Conservation (phyloP, 2,113 vertebrate genomes). For the Oceanites oceanicus region DNA sequence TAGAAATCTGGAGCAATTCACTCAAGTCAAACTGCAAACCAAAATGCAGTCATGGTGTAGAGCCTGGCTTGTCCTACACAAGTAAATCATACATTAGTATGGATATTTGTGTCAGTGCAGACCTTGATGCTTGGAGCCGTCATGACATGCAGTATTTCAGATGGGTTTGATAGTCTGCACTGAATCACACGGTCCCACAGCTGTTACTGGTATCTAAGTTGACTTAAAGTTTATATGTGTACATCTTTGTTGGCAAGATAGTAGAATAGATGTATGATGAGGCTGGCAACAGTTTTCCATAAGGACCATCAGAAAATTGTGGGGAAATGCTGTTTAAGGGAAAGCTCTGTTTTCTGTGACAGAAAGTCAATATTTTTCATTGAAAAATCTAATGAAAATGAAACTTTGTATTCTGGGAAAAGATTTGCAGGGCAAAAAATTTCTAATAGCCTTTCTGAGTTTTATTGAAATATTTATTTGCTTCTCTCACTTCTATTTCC, state of each 20-base stretch:
- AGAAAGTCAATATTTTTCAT: background rate
- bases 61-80: background rate
- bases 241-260: background rate
- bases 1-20: background rate
- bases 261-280: background rate
- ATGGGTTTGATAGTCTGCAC: background rate
- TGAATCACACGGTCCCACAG: background rate
- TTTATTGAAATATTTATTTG: background rate
- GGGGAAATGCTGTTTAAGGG: background rate
- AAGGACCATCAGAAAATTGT: background rate
- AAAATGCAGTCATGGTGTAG: background rate
- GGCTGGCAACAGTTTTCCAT: background rate
- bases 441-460: background rate
- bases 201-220: background rate
- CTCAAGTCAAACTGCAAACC: background rate
- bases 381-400: background rate
- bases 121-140: background rate
- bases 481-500: background rate
- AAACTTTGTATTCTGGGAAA: background rate
- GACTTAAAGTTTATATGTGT: background rate
- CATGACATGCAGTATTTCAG: background rate
- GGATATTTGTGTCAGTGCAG: background rate
- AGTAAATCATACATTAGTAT: background rate
- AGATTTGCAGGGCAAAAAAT: background rate
- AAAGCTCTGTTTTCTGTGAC: background rate